phyloP scores from a whole-genome alignment of 1,140 invertebrate genomes.

The Nautilus pompilius region DNA sequence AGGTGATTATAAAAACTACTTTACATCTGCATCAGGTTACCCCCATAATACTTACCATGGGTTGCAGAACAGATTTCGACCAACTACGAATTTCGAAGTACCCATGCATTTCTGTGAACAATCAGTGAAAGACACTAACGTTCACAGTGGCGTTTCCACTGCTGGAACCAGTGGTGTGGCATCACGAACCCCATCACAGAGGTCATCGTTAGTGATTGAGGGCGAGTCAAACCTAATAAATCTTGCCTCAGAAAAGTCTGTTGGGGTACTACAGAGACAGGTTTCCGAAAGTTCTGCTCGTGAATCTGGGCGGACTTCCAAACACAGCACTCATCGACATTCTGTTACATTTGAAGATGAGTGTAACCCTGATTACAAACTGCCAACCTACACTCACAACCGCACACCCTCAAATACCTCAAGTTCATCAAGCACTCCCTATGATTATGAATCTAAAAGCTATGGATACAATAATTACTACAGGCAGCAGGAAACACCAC shows the following conservation, averaged over 20 bases:
- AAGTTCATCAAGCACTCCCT: constrained; percentile 62
- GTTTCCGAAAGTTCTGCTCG: constrained; percentile 45
- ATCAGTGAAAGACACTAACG: not conserved
- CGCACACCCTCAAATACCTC: constrained; percentile 72
- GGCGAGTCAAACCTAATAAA: constrained; percentile 5
- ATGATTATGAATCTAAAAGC: constrained; percentile 16
- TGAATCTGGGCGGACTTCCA: constrained; percentile 38
- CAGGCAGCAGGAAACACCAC: constrained; percentile 24
- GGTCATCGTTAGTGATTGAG: not conserved
- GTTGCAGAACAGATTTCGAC: constrained; percentile 67
- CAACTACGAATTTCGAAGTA: constrained; percentile 59
- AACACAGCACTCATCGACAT: constrained; percentile 44
- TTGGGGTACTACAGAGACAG: constrained; percentile 29
- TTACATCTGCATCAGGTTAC: constrained; percentile 65
- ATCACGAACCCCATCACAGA: not conserved
- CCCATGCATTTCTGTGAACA: constrained; percentile 9
- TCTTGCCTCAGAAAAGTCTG: not conserved
- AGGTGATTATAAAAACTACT: constrained; percentile 46
- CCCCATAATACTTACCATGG: constrained; percentile 90
- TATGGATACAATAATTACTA: constrained; percentile 24
- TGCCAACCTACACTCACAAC: constrained; percentile 56
- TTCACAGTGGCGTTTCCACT: too few species aligned
- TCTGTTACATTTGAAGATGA: constrained; percentile 53
- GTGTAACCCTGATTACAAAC: constrained; percentile 27
- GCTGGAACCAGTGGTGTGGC: too few species aligned